Base-by-base conservation (phyloP, 2,888 invertebrate genomes). In the Tanaodytes sp. region DNA sequence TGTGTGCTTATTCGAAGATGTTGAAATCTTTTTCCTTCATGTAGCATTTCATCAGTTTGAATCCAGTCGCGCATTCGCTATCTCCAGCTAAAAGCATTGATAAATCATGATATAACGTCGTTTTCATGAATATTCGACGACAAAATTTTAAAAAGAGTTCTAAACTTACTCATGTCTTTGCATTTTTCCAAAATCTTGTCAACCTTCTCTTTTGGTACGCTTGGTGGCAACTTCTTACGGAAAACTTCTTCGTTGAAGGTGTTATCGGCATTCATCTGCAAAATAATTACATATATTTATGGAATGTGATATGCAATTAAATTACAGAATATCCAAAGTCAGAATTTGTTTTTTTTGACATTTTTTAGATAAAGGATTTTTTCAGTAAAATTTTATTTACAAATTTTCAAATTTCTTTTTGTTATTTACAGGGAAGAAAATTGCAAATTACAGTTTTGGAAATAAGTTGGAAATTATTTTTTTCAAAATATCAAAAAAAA, bases 11-110 rank as follows among this genome's bases (percentile, higher is more conserved):
- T 8, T 42, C 42, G n/a, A 42, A 8, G 30, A 15, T 14, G 39
- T 30, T 14, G 52, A 63, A 46, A 5, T 63, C 54, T 19, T 69
- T 69, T 18, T 54, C 49, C 23, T 73, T 54, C 27, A 51, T n/a
- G 33, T 71, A 66, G 36, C 74, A 75, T 16, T 30, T 19, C 37
- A 72, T 33, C 9, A 75, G 54, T 49, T 72, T 69, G 46, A 59
- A 65, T 23, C 64, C 74, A 18, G 72, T 75, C 8, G 72, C 71
- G 15, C 74, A 75, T 2, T 18, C 52, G 36, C 51, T 59, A 6
- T 43, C 67, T 27, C 72, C 74, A 18, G 51, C 72, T 74, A 36
- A 4, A 71, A 66, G 23, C 23, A 40, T 27, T 15, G n/a, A 16
- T n/a, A n/a, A n/a, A n/a, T n/a, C n/a, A n/a, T n/a, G n/a, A 33